Evolutionary conservation across 1,140 invertebrate species (phyloP).

Genomic region (Halesus radiatus): DNA sequence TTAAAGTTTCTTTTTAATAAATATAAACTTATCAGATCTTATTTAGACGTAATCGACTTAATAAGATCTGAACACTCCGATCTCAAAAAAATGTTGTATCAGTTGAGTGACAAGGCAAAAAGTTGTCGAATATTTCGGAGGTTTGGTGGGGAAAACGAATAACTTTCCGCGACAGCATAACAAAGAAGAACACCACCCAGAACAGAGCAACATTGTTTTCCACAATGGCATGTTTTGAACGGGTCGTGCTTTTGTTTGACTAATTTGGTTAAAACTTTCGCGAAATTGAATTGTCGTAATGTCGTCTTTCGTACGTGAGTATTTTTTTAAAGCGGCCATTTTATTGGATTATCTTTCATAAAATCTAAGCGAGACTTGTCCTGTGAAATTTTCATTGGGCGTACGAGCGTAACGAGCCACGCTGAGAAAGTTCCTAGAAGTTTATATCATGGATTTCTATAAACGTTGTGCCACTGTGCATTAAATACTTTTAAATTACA

Average conservation of each 20-base stretch:
- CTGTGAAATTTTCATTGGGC: too few relatives aligned
- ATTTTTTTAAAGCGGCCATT: constrained; percentile 8
- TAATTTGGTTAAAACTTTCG: constrained; percentile 25
- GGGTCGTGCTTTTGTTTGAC: constrained; percentile 9
- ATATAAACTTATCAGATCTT: too few relatives aligned
- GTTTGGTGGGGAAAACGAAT: background rate
- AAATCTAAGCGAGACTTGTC: background rate
- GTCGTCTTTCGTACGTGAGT: constrained; percentile 17
- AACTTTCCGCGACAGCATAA: background rate
- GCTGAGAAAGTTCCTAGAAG: too few relatives aligned
- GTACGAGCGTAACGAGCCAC: too few relatives aligned
- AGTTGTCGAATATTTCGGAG: background rate
- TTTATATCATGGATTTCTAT: too few relatives aligned
- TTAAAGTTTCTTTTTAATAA: too few relatives aligned
- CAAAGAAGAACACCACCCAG: background rate
- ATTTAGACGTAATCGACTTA: too few relatives aligned
- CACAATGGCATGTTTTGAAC: constrained; percentile 18
- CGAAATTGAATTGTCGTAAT: constrained; percentile 17
- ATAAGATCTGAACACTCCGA: too few relatives aligned
- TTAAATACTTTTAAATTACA: too few relatives aligned
- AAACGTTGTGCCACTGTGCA: too few relatives aligned
- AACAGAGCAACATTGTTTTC: constrained; percentile 18
- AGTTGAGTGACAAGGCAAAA: too few relatives aligned
- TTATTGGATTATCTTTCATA: constrained; percentile 21
- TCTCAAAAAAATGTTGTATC: too few relatives aligned